Evolutionary conservation across 1,140 invertebrate genomes (phyloP).

Genomic region (Heliconius melpomene): DNA sequence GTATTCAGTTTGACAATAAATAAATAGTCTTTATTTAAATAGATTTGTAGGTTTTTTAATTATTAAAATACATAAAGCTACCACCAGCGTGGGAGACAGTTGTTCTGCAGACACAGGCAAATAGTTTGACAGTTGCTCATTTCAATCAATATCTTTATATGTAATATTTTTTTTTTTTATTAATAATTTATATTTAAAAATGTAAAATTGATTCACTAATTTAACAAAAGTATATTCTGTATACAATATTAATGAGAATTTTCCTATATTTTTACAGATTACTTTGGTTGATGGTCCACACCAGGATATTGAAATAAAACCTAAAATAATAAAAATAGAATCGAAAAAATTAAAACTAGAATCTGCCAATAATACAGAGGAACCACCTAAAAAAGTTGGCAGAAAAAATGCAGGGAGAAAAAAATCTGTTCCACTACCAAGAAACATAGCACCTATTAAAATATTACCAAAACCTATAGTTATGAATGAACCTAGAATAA

Average conservation of each 20-base stretch:
- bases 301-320: conserved; percentile 51
- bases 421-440: conserved; percentile 60
- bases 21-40: neutral
- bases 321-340: conserved; percentile 58
- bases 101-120: too few relatives aligned
- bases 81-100: too few relatives aligned
- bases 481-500: conserved; percentile 62
- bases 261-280: conserved; percentile 56
- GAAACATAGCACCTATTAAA: conserved; percentile 67
- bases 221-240: too few relatives aligned
- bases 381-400: conserved; percentile 59
- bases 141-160: too few relatives aligned
- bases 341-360: conserved; percentile 45
- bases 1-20: too few relatives aligned
- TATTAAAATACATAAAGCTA: too few relatives aligned
- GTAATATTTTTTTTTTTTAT: too few relatives aligned
- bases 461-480: conserved; percentile 73
- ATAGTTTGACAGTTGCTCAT: too few relatives aligned
- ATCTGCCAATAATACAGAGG: conserved; percentile 28
- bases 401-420: conserved; percentile 64
- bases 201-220: too few relatives aligned
- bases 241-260: neutral
- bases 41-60: neutral
- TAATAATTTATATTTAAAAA: too few relatives aligned
- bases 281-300: conserved; percentile 64